These are phyloP conservation scores for Lasioglossum villosulum DNA, from an alignment of 2,888 invertebrate species.

Conservation along the genomic window DNA sequence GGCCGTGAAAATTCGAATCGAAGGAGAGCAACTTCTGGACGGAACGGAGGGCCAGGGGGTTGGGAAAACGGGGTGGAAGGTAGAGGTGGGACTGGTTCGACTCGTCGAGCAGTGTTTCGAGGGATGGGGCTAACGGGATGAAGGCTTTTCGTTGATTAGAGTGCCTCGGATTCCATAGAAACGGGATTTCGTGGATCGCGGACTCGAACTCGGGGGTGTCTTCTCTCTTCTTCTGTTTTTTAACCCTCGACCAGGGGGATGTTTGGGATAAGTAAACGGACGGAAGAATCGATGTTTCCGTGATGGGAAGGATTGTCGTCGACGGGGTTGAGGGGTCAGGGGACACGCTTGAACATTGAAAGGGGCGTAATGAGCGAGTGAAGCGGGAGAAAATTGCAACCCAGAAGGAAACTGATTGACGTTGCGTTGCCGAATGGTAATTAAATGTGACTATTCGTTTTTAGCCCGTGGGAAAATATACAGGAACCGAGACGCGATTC, in stretches of 20 bases:
- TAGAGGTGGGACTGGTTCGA: neutral
- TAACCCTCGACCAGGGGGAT: neutral
- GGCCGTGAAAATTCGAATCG: conserved; percentile 15
- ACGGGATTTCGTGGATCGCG: neutral
- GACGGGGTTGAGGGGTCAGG: neutral
- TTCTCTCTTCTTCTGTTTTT: neutral
- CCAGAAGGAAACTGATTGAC: neutral
- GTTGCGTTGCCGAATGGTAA: conserved; percentile 7
- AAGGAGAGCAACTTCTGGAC: neutral
- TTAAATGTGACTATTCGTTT: neutral
- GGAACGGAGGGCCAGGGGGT: neutral
- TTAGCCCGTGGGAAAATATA: neutral
- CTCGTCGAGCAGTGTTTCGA: neutral
- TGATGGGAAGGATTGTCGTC: conserved; percentile 10
- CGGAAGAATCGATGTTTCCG: conserved; percentile 13
- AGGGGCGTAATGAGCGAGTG: conserved; percentile 14
- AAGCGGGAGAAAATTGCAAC: conserved; percentile 4
- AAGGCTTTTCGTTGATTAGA: conserved; percentile 16
- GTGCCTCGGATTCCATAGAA: conserved; percentile 13
- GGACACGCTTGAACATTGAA: neutral
- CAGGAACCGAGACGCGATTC: neutral
- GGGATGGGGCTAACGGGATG: neutral
- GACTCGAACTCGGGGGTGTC: neutral
- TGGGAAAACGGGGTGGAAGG: neutral
- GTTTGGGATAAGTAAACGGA: neutral